Evolutionary conservation across 2,888 invertebrate genomes (phyloP).

Genomic region (Stramonita haemastoma): DNA sequence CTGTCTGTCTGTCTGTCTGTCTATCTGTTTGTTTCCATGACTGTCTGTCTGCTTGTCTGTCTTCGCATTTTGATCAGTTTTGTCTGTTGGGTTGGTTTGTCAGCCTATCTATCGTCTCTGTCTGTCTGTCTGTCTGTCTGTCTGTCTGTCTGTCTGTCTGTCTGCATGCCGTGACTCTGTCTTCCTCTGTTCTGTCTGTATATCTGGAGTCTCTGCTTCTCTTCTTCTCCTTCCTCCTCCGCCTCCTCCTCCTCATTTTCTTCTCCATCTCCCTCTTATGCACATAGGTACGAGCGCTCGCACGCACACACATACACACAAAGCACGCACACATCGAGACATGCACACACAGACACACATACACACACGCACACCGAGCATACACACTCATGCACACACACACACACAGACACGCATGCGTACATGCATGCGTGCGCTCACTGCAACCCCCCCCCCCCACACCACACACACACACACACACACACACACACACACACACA

Average conservation of each 20-base stretch:
- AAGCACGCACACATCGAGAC: no score
- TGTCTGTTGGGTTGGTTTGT: background rate
- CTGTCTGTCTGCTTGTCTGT: no score
- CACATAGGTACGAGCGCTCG: no score
- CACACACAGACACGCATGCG: background rate
- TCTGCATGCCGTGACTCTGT: background rate
- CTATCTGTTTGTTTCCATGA: no score
- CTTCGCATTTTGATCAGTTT: no score
- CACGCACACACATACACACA: no score
- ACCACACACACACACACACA: background rate
- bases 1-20: no score
- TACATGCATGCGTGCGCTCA: background rate
- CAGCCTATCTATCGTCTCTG: slow-evolving; percentile 6
- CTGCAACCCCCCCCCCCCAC: no score
- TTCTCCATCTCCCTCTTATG: background rate
- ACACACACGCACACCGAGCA: no score
- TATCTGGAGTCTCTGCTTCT: background rate
- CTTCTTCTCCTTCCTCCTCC: background rate
- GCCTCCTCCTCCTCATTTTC: background rate
- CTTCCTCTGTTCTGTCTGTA: background rate
- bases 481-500: no score
- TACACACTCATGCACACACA: background rate
- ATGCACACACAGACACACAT: no score
- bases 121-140: background rate
- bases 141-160: background rate